These are phyloP conservation scores for Diachrysia chrysitis DNA, from an alignment of 2,888 invertebrate genomes.

Conservation along the genomic window DNA sequence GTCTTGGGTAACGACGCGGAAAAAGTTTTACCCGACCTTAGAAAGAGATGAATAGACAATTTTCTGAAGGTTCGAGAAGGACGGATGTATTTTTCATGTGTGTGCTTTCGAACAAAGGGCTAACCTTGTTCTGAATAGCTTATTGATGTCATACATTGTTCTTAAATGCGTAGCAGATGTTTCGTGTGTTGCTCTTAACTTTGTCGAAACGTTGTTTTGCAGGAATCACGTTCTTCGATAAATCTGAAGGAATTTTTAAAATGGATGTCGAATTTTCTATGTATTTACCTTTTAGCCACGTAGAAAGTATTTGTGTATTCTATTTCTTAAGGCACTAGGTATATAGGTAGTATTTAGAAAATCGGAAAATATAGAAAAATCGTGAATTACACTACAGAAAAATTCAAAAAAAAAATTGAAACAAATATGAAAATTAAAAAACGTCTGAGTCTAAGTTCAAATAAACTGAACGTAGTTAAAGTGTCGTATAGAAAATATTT, in stretches of 20 bases:
- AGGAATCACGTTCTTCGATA: conserved; percentile 27
- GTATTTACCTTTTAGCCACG: not conserved
- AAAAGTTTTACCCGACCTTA: conserved; percentile 69
- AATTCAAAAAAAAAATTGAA: no score
- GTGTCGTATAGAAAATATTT: no score
- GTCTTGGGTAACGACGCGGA: conserved; percentile 73
- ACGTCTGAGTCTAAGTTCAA: no score
- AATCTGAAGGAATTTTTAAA: conserved; percentile 21
- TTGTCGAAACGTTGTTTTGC: conserved; percentile 55
- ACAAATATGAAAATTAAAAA: no score
- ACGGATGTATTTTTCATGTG: conserved; percentile 52
- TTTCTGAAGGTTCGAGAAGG: conserved; percentile 47
- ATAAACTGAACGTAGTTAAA: no score
- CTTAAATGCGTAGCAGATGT: conserved; percentile 74
- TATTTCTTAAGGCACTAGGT: not conserved
- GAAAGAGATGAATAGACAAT: conserved; percentile 51
- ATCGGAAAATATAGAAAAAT: no score
- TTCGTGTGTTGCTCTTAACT: conserved; percentile 55
- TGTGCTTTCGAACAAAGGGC: conserved; percentile 62
- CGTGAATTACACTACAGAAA: no score
- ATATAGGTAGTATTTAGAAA: no score
- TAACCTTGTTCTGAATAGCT: conserved; percentile 66
- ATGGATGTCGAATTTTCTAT: not conserved
- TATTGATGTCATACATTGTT: conserved; percentile 78
- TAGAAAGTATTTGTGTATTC: not conserved